Evolutionary conservation across 2,113 vertebrate species (phyloP).

Genomic region (Gallinago media): DNA sequence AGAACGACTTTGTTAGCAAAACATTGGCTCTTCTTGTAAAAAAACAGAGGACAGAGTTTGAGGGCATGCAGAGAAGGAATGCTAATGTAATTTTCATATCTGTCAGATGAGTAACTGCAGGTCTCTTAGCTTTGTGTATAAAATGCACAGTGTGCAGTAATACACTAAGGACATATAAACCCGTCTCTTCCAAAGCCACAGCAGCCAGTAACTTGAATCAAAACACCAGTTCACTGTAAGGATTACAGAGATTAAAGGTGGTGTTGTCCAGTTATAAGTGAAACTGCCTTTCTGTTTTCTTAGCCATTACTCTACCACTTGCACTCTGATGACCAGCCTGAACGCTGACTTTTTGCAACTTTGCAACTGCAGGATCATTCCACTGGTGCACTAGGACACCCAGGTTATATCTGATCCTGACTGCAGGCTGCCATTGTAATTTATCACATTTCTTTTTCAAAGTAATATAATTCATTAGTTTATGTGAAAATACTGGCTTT

Average conservation of each 20-base stretch:
- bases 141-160: neutral
- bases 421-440: neutral
- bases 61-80: neutral
- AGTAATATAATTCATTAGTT: neutral
- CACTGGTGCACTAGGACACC: rapidly evolving
- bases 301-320: neutral
- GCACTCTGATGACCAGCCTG: rapidly evolving
- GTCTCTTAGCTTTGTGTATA: neutral
- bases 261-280: neutral
- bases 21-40: slow-evolving; percentile 8
- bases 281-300: neutral
- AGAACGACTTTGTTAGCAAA: slow-evolving; percentile 36
- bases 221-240: neutral
- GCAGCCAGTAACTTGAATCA: neutral
- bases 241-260: neutral
- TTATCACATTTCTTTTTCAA: neutral
- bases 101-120: neutral
- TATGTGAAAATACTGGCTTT: neutral
- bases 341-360: neutral
- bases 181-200: neutral
- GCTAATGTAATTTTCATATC: neutral
- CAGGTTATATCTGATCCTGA: neutral
- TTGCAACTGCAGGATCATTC: neutral
- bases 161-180: neutral
- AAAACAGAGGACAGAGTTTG: neutral